Evolutionary conservation across 2,797 vertebrate genomes (phyloP).

Genomic region (Melopsittacus undulatus): DNA sequence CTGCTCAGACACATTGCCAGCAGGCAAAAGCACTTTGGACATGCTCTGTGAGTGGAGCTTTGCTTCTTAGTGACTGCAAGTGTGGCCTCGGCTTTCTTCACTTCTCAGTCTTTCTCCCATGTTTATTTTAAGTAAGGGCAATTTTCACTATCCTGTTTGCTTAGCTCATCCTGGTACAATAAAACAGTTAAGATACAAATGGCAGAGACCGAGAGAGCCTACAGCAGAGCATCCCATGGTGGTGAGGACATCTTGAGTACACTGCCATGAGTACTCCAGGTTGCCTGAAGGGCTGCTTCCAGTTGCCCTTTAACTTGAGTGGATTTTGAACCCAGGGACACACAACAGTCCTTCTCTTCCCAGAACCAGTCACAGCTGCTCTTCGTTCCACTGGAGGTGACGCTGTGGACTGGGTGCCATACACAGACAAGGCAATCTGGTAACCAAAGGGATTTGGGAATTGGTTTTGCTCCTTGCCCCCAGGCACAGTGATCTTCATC

Average conservation of each 20-base stretch:
- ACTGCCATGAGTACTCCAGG: background rate
- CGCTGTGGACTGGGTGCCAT: background rate
- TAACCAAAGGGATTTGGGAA: background rate
- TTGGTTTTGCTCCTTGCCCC: background rate
- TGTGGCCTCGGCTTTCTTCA: background rate
- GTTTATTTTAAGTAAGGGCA: conserved; percentile 28
- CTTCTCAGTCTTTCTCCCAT: background rate
- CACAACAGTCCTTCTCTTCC: background rate
- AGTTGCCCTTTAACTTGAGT: background rate
- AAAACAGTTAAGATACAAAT: background rate
- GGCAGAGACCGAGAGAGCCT: background rate
- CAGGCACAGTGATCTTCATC: background rate
- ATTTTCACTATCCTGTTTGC: conserved; percentile 9
- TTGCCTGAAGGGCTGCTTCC: background rate
- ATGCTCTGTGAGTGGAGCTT: background rate
- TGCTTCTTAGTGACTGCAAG: background rate
- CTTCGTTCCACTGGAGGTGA: background rate
- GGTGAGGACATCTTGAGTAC: background rate
- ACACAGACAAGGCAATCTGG: background rate
- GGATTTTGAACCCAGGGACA: background rate
- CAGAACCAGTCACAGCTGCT: background rate
- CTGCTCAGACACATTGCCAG: background rate
- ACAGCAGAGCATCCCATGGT: background rate
- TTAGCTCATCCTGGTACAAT: background rate
- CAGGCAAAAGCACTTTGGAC: background rate